These are phyloP conservation scores for Brachyistius frenatus DNA, from an alignment of 2,113 vertebrate genomes.

Conservation along the genomic window DNA sequence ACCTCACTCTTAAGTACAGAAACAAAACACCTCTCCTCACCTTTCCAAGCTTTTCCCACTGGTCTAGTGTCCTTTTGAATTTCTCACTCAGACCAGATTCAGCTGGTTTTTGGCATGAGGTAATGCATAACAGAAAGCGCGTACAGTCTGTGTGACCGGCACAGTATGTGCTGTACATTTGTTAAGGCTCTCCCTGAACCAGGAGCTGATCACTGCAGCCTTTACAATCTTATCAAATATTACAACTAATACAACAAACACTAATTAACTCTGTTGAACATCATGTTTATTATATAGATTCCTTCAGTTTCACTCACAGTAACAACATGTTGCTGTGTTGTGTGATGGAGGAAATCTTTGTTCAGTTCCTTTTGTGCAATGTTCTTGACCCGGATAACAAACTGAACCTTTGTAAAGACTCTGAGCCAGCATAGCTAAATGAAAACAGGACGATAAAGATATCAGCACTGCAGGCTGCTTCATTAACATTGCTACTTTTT, in stretches of 20 bases:
- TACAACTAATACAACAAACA: neutral
- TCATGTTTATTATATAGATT: neutral
- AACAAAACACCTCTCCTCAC: slow-evolving; percentile 39
- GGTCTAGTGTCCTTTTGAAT: slow-evolving; percentile 22
- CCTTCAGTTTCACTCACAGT: neutral
- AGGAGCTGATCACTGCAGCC: neutral
- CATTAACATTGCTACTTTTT: neutral
- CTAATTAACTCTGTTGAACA: neutral
- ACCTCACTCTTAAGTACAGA: slow-evolving; percentile 23
- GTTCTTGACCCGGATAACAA: slow-evolving; percentile 23
- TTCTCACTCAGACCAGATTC: slow-evolving; percentile 44
- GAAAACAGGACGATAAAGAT: slow-evolving; percentile 17
- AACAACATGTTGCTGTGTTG: slow-evolving; percentile 3
- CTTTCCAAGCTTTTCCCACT: slow-evolving; percentile 53
- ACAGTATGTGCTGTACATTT: neutral
- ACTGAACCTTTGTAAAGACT: neutral
- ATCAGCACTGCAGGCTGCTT: neutral
- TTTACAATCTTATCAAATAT: neutral
- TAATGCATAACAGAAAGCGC: slow-evolving; percentile 36
- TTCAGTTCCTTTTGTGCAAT: slow-evolving; percentile 16
- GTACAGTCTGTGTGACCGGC: neutral
- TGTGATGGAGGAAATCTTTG: neutral
- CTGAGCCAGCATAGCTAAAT: slow-evolving; percentile 1
- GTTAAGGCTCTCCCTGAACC: neutral
- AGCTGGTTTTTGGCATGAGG: slow-evolving; percentile 57